Conservation (phyloP, 2,797 vertebrate genomes). For the Molossus alvarezi region DNA sequence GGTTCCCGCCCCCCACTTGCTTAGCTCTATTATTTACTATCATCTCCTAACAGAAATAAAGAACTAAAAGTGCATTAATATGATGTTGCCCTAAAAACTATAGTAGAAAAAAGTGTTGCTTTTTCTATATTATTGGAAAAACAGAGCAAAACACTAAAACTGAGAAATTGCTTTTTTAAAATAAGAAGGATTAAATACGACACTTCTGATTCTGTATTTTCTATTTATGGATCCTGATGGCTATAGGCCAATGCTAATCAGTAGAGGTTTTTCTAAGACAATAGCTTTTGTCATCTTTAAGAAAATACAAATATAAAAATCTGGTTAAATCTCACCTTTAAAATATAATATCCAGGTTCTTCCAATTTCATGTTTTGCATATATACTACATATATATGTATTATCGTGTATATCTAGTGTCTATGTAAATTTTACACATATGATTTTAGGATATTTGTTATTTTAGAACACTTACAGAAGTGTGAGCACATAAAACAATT, state of each 20-base stretch:
- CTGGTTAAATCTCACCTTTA: not conserved
- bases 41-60: slow-evolving; percentile 62
- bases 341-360: not conserved
- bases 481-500: not conserved
- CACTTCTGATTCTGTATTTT: slow-evolving; percentile 26
- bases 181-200: slow-evolving; percentile 53
- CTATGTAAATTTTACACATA: not conserved
- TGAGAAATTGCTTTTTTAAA: slow-evolving; percentile 58
- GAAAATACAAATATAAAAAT: not conserved
- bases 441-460: slow-evolving; percentile 34
- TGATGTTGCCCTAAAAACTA: not conserved
- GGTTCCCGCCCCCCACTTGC: not conserved
- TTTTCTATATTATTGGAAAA: not conserved
- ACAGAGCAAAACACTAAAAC: slow-evolving; percentile 2
- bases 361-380: not conserved
- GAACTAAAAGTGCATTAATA: not conserved
- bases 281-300: slow-evolving; percentile 61
- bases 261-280: not conserved
- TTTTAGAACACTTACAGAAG: slow-evolving; percentile 66
- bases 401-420: not conserved
- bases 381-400: not conserved
- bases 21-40: slow-evolving; percentile 27
- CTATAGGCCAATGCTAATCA: not conserved
- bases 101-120: slow-evolving; percentile 33
- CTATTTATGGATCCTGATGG: slow-evolving; percentile 17